Conservation (phyloP, 2,797 vertebrate species). For the Nannoperca obscura region DNA sequence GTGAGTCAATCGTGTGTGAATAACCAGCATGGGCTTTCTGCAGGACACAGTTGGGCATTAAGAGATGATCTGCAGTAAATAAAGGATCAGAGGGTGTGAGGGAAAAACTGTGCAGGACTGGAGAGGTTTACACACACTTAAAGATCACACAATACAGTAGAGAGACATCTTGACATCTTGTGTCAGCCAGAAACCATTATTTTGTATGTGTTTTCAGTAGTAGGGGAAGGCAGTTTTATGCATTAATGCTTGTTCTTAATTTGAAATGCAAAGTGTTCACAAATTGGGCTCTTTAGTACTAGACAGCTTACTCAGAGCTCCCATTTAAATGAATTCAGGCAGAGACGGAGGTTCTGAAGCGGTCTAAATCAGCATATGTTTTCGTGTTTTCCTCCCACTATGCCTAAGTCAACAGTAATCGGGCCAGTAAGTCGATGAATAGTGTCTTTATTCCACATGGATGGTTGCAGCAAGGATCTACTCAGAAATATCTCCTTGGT, state of each 20-base stretch:
- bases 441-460: slow-evolving; percentile 77
- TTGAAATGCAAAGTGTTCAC: slow-evolving; percentile 26
- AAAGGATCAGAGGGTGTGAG: slow-evolving; percentile 61
- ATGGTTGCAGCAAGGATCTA: slow-evolving; percentile 55
- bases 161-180: slow-evolving; percentile 30
- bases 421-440: slow-evolving; percentile 77
- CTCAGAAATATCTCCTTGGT: slow-evolving; percentile 74
- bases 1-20: slow-evolving; percentile 71
- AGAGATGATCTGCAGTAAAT: slow-evolving; percentile 66
- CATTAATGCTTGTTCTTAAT: slow-evolving; percentile 8
- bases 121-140: slow-evolving; percentile 28
- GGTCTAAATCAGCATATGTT: slow-evolving; percentile 77
- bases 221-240: background rate
- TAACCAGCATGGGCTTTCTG: slow-evolving; percentile 60
- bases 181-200: background rate
- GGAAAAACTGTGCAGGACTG: slow-evolving; percentile 40
- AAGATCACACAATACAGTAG: slow-evolving; percentile 26
- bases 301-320: slow-evolving; percentile 27
- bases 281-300: slow-evolving; percentile 36
- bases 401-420: slow-evolving; percentile 75
- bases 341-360: slow-evolving; percentile 41
- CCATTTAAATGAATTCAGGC: slow-evolving; percentile 53
- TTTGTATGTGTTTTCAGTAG: slow-evolving; percentile 9
- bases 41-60: slow-evolving; percentile 53
- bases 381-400: slow-evolving; percentile 76